Evolutionary conservation across 1,140 invertebrate genomes (phyloP).

Genomic region (Caenorhabditis remanei): DNA sequence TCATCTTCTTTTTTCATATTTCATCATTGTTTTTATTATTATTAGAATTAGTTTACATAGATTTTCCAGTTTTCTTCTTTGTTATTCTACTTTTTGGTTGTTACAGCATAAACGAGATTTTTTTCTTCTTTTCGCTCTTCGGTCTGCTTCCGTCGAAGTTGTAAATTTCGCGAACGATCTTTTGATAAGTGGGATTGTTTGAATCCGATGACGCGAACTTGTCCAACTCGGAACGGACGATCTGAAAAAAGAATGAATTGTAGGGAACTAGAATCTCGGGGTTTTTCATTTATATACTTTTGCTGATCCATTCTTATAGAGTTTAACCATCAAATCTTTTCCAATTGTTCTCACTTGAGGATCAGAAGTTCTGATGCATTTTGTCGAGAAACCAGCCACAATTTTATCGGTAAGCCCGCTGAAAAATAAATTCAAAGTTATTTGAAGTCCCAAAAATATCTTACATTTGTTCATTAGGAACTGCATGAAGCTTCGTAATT

Average conservation of each 20-base stretch:
- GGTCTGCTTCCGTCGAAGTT: slow-evolving; percentile 46
- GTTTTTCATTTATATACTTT: background rate
- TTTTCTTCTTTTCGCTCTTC: slow-evolving; percentile 39
- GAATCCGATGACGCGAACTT: slow-evolving; percentile 29
- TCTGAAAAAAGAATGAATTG: background rate
- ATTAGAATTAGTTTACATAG: slow-evolving; percentile 40
- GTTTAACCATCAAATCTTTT: slow-evolving; percentile 37
- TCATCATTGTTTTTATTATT: slow-evolving; percentile 27
- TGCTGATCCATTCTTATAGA: slow-evolving; percentile 20
- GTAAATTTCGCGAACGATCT: slow-evolving; percentile 53
- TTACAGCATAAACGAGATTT: slow-evolving; percentile 56
- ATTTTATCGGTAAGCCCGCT: slow-evolving; percentile 4
- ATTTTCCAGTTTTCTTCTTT: slow-evolving; percentile 16
- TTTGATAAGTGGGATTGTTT: slow-evolving; percentile 43
- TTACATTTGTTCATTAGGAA: slow-evolving; percentile 2
- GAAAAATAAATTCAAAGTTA: background rate
- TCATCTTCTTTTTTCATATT: slow-evolving; percentile 4
- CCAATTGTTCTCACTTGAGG: slow-evolving; percentile 36
- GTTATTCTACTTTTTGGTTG: slow-evolving; percentile 16
- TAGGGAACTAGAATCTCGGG: background rate
- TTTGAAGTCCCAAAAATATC: background rate
- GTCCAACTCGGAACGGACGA: slow-evolving; percentile 28
- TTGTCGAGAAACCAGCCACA: slow-evolving; percentile 17
- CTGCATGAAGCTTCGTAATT: slow-evolving; percentile 14
- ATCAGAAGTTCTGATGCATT: slow-evolving; percentile 42